phyloP scores from a whole-genome alignment of 2,113 vertebrate genomes.

The Elgaria multicarinata region DNA sequence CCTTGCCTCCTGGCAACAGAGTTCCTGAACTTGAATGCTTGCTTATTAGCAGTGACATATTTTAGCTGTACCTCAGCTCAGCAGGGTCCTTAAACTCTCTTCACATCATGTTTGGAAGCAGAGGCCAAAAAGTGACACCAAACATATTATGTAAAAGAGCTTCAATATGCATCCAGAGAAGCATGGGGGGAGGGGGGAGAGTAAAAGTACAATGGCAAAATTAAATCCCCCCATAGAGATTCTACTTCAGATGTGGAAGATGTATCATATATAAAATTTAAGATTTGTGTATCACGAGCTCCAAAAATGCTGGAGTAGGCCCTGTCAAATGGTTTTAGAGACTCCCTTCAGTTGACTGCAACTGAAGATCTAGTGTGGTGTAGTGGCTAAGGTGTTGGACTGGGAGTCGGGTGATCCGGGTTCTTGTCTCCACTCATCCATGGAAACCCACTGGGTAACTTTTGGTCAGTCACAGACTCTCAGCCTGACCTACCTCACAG shows the following conservation, averaged over 20 bases:
- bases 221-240: neutral
- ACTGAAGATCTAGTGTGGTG: too few relatives aligned
- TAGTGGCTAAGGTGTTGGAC: too few relatives aligned
- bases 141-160: neutral
- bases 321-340: too few relatives aligned
- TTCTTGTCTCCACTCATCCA: too few relatives aligned
- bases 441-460: too few relatives aligned
- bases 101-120: neutral
- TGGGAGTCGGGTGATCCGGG: too few relatives aligned
- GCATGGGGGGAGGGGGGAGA: neutral
- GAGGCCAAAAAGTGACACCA: neutral
- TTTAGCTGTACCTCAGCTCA: neutral
- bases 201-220: neutral
- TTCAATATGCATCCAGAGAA: neutral
- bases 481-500: too few relatives aligned
- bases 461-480: too few relatives aligned
- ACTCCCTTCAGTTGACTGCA: too few relatives aligned
- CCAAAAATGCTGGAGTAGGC: too few relatives aligned
- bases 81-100: neutral
- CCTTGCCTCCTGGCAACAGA: constrained; percentile 2
- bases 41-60: neutral
- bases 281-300: too few relatives aligned
- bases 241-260: neutral
- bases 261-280: too few relatives aligned
- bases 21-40: constrained; percentile 34